Percentiles rank a stretch among this genome's conserved stretches.
phyloP scores from a whole-genome alignment of 2,113 vertebrate species.

The Daboia siamensis region DNA sequence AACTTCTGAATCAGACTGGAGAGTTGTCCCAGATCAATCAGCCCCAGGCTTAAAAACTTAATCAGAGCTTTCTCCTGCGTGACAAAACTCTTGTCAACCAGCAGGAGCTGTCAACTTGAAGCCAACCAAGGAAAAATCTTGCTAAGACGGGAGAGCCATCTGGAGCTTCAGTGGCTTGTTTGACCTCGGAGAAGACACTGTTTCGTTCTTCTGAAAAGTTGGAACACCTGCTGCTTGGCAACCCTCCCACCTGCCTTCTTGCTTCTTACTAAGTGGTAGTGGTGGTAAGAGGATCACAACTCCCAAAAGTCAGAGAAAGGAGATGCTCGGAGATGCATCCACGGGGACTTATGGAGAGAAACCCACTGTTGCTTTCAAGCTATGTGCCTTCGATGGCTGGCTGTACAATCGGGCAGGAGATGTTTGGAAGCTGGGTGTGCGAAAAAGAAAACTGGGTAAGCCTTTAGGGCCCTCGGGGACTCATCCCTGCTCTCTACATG shows the following conservation, averaged over 20 bases:
- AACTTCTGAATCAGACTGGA: not conserved
- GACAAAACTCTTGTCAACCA: not conserved
- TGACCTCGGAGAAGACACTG: not conserved
- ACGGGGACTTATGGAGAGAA: not conserved
- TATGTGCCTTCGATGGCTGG: not conserved
- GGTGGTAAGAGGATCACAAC: not conserved
- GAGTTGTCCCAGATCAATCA: not conserved
- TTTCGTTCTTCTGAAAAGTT: not conserved
- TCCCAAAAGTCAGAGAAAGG: not conserved
- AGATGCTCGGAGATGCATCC: not conserved
- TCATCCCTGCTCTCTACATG: not conserved
- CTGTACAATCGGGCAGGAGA: not conserved
- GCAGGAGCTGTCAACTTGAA: not conserved
- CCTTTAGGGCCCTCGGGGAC: not conserved
- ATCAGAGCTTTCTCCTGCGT: not conserved
- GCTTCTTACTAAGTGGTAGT: not conserved
- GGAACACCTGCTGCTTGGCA: not conserved
- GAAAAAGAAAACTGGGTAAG: not conserved
- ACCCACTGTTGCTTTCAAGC: not conserved
- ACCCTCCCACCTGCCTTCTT: not conserved
- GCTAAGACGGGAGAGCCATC: not conserved
- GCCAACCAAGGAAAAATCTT: no score
- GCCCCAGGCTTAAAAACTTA: not conserved
- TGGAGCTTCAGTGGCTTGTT: not conserved
- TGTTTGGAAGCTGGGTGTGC: not conserved